Conservation (phyloP, 2,113 vertebrate species). For the Bothrops jararaca region DNA sequence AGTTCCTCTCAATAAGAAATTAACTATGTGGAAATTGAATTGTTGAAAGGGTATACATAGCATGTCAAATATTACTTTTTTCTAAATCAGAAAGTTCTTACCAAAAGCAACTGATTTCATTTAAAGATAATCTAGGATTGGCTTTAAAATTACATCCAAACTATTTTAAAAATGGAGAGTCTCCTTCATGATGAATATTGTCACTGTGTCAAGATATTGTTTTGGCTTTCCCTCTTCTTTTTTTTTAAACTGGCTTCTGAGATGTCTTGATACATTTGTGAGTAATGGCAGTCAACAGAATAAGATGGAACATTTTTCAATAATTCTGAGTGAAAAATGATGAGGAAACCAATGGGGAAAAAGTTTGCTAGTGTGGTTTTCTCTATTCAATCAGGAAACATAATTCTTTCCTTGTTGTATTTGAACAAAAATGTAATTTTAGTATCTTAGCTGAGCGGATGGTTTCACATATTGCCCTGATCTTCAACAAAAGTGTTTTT, state of each 20-base stretch:
- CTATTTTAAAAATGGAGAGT: neutral
- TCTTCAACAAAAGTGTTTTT: neutral
- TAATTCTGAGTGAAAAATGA: neutral
- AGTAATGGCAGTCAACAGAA: neutral
- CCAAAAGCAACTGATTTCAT: neutral
- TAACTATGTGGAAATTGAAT: neutral
- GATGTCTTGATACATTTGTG: neutral
- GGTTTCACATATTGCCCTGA: neutral
- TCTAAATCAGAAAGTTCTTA: neutral
- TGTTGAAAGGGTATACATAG: neutral
- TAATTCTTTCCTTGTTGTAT: neutral
- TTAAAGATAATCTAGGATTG: neutral
- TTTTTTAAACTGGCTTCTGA: neutral
- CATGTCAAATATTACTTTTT: neutral
- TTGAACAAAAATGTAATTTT: neutral
- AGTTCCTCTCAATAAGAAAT: slow-evolving; percentile 11
- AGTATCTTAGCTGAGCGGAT: neutral
- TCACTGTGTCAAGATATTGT: neutral
- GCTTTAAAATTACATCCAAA: neutral
- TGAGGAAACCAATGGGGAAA: neutral
- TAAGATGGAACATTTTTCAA: neutral
- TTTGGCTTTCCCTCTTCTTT: neutral
- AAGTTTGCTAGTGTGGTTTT: neutral
- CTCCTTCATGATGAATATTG: neutral
- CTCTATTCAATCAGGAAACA: neutral